These are phyloP conservation scores for Chymomyza amoena DNA, from an alignment of 2,888 invertebrate species.

Conservation along the genomic window DNA sequence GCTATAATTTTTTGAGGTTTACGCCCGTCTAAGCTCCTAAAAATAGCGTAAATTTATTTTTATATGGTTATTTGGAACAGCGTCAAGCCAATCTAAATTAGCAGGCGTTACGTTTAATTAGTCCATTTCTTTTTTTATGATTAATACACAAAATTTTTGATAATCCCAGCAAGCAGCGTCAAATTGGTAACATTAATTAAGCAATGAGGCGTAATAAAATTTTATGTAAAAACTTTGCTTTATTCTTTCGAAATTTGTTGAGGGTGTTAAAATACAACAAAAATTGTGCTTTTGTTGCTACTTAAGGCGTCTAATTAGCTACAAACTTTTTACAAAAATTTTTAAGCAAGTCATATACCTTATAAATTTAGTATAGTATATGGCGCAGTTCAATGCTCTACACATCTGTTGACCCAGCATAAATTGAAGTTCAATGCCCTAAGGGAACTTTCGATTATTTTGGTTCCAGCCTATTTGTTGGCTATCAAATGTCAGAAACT, in stretches of 20 bases:
- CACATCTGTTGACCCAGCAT: neutral
- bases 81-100: neutral
- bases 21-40: neutral
- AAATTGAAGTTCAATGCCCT: neutral
- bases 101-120: neutral
- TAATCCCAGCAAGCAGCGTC: neutral
- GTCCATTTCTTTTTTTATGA: neutral
- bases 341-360: no score
- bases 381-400: neutral
- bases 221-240: neutral
- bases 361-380: neutral
- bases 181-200: neutral
- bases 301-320: neutral
- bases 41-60: neutral
- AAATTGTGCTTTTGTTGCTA: neutral
- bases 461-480: neutral
- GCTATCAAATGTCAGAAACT: conserved; percentile 5
- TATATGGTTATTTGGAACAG: neutral
- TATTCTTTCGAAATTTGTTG: neutral
- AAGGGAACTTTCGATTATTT: neutral
- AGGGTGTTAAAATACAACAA: neutral
- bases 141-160: neutral
- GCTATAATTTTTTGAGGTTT: neutral
- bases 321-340: neutral
- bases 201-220: neutral